Percentiles rank a stretch among this genome's conserved stretches.
phyloP scores from a whole-genome alignment of 2,888 invertebrate genomes.

The Cinara cedri region DNA sequence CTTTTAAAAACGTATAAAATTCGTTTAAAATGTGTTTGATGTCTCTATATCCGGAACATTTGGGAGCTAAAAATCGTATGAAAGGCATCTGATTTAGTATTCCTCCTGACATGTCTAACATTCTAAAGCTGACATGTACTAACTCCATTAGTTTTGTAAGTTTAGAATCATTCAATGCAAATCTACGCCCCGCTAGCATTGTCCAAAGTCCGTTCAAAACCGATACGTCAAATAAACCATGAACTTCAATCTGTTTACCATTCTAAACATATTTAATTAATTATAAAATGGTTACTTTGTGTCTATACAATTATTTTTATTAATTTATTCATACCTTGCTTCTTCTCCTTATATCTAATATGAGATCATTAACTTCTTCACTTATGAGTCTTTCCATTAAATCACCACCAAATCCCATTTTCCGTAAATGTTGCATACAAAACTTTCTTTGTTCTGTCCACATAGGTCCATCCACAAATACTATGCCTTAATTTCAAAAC shows the following conservation, averaged over 20 bases:
- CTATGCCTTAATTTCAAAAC: conserved; percentile 64
- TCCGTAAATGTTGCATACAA: conserved; percentile 70
- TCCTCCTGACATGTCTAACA: conserved; percentile 73
- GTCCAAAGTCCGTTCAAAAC: conserved; percentile 75
- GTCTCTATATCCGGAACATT: conserved; percentile 68
- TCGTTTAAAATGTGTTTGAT: conserved; percentile 57
- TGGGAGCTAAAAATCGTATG: conserved; percentile 71
- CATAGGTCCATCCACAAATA: conserved; percentile 72
- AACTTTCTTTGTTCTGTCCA: conserved; percentile 75
- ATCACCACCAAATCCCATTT: conserved; percentile 71
- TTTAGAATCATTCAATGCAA: conserved; percentile 68
- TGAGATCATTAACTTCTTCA: conserved; percentile 67
- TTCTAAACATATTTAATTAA: conserved; percentile 12
- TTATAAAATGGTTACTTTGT: neutral
- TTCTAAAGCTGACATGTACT: conserved; percentile 71
- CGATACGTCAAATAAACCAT: conserved; percentile 68
- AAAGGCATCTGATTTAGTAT: conserved; percentile 74
- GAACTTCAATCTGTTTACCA: conserved; percentile 64
- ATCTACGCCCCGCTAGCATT: conserved; percentile 67
- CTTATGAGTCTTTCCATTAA: conserved; percentile 70
- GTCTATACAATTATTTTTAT: neutral
- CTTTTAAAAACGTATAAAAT: conserved; percentile 57
- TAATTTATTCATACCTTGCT: conserved; percentile 31
- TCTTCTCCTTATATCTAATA: conserved; percentile 40
- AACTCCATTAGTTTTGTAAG: conserved; percentile 67